Evolutionary conservation across 2,113 vertebrate species (phyloP), one percentile per base, ranked within the genome.

Genomic region (Nesoenas mayeri): DNA sequence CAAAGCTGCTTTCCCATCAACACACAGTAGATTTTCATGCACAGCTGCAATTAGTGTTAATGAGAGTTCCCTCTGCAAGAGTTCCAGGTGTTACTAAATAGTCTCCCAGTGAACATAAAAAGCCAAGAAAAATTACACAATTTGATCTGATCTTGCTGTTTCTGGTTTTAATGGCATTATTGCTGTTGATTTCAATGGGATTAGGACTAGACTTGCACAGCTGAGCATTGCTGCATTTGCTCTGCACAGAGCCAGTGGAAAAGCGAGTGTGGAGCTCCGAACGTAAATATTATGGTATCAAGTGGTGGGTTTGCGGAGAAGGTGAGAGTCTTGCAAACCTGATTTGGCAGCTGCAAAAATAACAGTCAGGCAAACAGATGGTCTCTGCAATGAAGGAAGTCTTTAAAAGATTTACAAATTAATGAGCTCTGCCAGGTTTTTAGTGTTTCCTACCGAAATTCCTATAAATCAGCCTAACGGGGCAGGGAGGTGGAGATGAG

Each of bases 321-420:
- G 86, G 92, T 94, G 93, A 95, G 91, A 92, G 62, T 66, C 69
- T 91, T 47, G 70, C 91, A 96, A 95, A 96, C 91, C 79, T 92
- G 79, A 57, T 91, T 85, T 93, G 79, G 54, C 80, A 94, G 92
- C 83, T 94, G 83, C 89, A 94, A 44, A 94, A 85, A 85, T 20
- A 92, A 31, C 31, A 66, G 24, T 50, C 8, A 10, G 67, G 64
- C 80, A 89, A 85, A 79, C 91, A 97, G 86, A 96, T 90, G 88
- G 86, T 79, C 31, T 85, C 56, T 64, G 47, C 79, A 91, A 57
- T n/a, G 56, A 93, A n/a, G 36, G 57, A 87, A 88, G 8, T 75
- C 83, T 91, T 75, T 66, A 24, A 66, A 91, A 93, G 85, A 91
- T 78, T 87, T 66, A 66, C 21, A 54, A 47, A 73, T 89, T 85